phyloP scores from a whole-genome alignment of 2,113 vertebrate genomes.

The Fulmarus glacialis region DNA sequence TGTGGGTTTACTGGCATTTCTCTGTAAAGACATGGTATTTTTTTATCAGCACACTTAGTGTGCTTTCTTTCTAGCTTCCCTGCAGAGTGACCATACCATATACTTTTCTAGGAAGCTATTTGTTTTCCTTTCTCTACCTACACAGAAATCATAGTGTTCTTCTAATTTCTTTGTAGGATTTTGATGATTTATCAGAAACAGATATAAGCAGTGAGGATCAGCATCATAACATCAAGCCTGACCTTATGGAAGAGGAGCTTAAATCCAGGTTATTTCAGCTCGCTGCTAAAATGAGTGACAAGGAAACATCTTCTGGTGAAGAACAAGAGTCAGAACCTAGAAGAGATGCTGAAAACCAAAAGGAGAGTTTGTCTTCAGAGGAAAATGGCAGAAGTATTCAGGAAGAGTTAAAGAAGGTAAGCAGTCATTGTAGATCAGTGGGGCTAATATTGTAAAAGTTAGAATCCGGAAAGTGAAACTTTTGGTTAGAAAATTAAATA shows the following conservation, averaged over 20 bases:
- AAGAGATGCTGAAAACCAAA: conserved; percentile 67
- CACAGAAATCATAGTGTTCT: not conserved
- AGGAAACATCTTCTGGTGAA: conserved; percentile 85
- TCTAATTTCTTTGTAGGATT: conserved; percentile 55
- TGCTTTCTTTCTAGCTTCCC: not conserved
- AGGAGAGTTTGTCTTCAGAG: conserved; percentile 69
- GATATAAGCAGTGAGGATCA: conserved; percentile 55
- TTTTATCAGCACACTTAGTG: not conserved
- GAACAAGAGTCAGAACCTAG: conserved; percentile 73
- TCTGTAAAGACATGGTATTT: not conserved
- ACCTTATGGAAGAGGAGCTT: conserved; percentile 75
- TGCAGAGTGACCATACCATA: not conserved
- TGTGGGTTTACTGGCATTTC: not conserved
- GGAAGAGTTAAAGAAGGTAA: conserved; percentile 81
- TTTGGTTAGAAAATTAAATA: not conserved
- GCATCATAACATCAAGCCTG: conserved; percentile 11
- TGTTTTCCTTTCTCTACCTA: not conserved
- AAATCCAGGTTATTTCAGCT: conserved; percentile 80
- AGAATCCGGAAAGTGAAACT: not conserved
- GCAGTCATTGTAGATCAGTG: not conserved
- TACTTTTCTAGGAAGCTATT: not conserved
- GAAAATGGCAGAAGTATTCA: conserved; percentile 68
- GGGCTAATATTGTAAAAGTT: not conserved
- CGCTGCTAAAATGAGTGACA: conserved; percentile 81
- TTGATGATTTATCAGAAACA: conserved; percentile 66